Base-by-base conservation (phyloP, 2,113 vertebrate genomes). In the Genyomyrus donnyi region DNA sequence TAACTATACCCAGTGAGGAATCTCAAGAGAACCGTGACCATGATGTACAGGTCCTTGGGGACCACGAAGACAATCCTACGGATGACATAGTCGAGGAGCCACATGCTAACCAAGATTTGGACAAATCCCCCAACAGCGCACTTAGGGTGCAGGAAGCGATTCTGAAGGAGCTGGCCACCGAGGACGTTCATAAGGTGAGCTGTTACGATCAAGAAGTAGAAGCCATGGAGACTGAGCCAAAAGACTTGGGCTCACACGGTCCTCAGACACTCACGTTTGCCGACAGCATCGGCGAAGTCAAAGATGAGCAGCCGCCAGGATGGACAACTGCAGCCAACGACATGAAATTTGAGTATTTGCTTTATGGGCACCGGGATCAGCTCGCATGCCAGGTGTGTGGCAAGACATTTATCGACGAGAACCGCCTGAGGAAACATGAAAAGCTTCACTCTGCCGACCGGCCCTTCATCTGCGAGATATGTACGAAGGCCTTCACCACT, bases 191-290 rank as follows among this genome's bases (percentile, higher is more conserved):
- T 88, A 99, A 99, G 91, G 98, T 99, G 70, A 97, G 97, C 90
- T 99, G 98, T 94, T 99, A 98, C 2, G 98, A 98, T 90, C 98
- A 99, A 89, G 98, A 98, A n/a, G 98, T 99, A 91, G 98, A 99
- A 70, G 94, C 97, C 15, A 98, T 99, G 97, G 98, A 97, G 85
- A 93, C 94, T 0, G 97, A 97, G 93, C 94, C 97, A 46, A 92
- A 99, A 95, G 92, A 98, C 90, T 92, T 98, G 89, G 96, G 96
- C 3, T 95, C 97, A 3, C 98, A 99, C 91, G 97, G 97, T 27
- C 95, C 98, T 0, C 98, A 98, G 93, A 95, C 97, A 0, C 95
- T 99, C 91, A 95, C 97, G 0, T 99, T 98, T 93, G 98, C 98
- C 85, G 97, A 98, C 45, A 97, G 96, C 91, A 97, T 99, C 94